Conservation (phyloP, 1,140 invertebrate species). For the Sycophaga agraensis region DNA sequence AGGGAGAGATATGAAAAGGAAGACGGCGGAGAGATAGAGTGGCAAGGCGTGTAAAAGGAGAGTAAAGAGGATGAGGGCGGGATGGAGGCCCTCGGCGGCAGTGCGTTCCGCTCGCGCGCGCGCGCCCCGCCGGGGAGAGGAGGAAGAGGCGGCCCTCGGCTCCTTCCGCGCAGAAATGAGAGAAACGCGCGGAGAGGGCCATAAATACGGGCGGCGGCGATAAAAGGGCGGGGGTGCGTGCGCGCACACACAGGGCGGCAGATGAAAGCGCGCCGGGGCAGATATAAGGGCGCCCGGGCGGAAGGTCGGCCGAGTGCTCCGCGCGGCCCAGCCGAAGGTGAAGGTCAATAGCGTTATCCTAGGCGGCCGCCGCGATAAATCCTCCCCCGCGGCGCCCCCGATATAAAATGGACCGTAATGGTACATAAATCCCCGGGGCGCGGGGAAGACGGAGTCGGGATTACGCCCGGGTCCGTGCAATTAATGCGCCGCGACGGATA, state of each 20-base stretch:
- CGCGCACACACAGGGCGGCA: too few relatives aligned
- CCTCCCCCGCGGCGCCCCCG: not conserved
- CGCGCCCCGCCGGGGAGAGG: too few relatives aligned
- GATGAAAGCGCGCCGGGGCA: conserved; percentile 12
- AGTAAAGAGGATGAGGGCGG: conserved; percentile 1
- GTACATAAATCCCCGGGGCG: conserved; percentile 9
- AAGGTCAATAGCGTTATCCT: conserved; percentile 25
- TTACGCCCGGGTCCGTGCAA: too few relatives aligned
- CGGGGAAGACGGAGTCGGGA: too few relatives aligned
- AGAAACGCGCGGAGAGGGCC: conserved; percentile 11
- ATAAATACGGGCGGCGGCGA: conserved; percentile 12
- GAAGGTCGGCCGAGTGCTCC: not conserved
- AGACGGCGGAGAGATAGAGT: not conserved
- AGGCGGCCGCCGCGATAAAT: conserved; percentile 11
- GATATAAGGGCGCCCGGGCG: conserved; percentile 2
- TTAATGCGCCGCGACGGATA: too few relatives aligned
- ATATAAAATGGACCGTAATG: conserved; percentile 9
- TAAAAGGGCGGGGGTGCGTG: not conserved
- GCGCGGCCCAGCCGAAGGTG: not conserved
- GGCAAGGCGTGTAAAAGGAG: not conserved
- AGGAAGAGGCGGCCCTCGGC: not conserved
- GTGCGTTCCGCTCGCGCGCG: too few relatives aligned
- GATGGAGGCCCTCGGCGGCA: too few relatives aligned
- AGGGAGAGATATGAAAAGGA: not conserved
- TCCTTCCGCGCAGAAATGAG: not conserved